Base-by-base conservation (phyloP, 2,113 vertebrate genomes). In the Rhegmatorhina hoffmannsi region DNA sequence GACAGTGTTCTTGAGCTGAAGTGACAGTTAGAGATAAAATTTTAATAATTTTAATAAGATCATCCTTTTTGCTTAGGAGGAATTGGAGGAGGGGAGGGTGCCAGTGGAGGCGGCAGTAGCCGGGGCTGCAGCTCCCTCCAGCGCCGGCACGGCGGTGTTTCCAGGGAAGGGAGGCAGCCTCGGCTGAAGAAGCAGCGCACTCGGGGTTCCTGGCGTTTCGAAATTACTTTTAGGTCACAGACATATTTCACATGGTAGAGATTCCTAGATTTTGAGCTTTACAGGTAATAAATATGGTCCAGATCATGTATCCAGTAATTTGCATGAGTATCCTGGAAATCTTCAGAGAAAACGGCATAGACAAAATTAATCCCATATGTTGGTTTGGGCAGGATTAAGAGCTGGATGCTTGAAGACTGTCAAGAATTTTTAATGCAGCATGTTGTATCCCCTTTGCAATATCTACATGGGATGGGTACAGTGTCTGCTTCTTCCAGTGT, bases 91-190 rank as follows among this genome's bases (percentile, higher is more conserved):
- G 0, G 0, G 40, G 36, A 28, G 78, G 13, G 49, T 3, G 81
- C 73, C 2, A 66, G 33, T 2, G 26, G 2, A 8, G 80, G 64
- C 31, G 38, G 66, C 68, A 8, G 86, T 74, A 67, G 4, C 80
- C 44, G 23, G 40, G 77, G 69, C 87, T 81, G 81, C 93, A 95
- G 96, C 96, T 95, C 95, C 96, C 95, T 79, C 95, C 94, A 94
- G 94, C 62, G 92, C 92, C 68, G 7, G 58, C 68, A 12, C 58
- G 0, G 62, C 34, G 10, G 34, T 43, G 21, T 1, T 47, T 28
- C 88, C 84, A 3, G 81, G 20, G 20, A 15, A 24, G n/a, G 20
- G 18, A 38, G 5, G 8, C 15, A 15, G 49, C 14, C 80, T 6
- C 43, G 11, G 43, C 64, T 10, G 34, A 0, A 5, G 3, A 8